phyloP scores from a whole-genome alignment of 2,797 vertebrate species.

The Psittacula derbiana region DNA sequence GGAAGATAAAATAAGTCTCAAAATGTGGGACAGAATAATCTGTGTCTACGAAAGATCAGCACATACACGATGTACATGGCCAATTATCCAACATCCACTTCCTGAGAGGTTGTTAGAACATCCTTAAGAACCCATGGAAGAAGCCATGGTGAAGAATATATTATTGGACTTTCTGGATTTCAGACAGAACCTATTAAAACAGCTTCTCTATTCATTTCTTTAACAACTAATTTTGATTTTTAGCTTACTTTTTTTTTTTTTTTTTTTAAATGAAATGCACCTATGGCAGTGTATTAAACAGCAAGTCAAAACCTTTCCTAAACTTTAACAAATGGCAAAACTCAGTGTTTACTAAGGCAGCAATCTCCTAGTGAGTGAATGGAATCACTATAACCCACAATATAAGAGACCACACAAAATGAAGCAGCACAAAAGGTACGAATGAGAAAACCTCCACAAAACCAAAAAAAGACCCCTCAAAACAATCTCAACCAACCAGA shows the following conservation, averaged over 20 bases:
- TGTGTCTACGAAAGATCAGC: neutral
- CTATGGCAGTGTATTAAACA: neutral
- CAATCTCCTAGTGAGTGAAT: neutral
- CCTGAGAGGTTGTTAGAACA: neutral
- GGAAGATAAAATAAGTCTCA: neutral
- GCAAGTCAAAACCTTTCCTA: neutral
- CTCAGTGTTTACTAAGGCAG: neutral
- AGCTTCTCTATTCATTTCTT: neutral
- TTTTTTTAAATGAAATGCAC: neutral
- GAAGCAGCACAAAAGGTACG: neutral
- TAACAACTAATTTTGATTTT: neutral
- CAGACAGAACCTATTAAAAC: neutral
- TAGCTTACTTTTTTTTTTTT: neutral
- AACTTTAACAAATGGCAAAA: neutral
- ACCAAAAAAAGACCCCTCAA: neutral
- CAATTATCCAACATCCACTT: neutral
- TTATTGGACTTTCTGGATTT: neutral
- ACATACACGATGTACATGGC: fast-evolving
- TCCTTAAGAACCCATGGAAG: neutral
- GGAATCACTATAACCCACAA: neutral
- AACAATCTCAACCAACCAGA: neutral
- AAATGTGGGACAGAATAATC: neutral
- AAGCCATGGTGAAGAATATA: neutral
- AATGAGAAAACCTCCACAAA: neutral
- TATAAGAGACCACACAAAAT: neutral